Percentiles rank a stretch among this genome's conserved stretches.
phyloP scores from a whole-genome alignment of 2,888 invertebrate species.

The Catocala sponsa region DNA sequence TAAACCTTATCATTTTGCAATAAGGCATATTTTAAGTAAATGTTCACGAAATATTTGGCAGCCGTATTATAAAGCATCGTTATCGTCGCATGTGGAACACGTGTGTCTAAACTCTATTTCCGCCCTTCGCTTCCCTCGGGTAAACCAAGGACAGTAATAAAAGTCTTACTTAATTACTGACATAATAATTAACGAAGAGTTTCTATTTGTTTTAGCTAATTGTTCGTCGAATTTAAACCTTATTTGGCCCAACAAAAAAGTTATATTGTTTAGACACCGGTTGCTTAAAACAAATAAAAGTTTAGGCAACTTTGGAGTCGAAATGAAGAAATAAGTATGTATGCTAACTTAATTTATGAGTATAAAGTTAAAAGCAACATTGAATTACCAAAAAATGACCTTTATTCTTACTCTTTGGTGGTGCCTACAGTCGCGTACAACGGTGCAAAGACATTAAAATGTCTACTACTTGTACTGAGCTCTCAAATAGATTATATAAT shows the following conservation, averaged over 20 bases:
- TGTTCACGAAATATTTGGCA: constrained; percentile 48
- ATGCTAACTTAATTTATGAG: constrained; percentile 33
- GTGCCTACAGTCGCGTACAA: constrained; percentile 19
- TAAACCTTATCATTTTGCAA: constrained; percentile 31
- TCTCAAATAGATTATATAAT: neutral
- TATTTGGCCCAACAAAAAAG: constrained; percentile 18
- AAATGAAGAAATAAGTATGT: constrained; percentile 35
- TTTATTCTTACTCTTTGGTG: constrained; percentile 20
- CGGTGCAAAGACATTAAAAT: constrained; percentile 20
- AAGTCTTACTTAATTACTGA: constrained; percentile 75
- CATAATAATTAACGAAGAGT: constrained; percentile 66
- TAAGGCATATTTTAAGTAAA: constrained; percentile 37
- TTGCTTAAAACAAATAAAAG: constrained; percentile 24
- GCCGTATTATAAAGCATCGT: constrained; percentile 57
- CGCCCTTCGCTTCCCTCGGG: constrained; percentile 78
- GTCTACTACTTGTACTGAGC: neutral
- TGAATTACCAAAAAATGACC: constrained; percentile 28
- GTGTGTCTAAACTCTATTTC: constrained; percentile 77
- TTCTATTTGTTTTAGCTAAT: constrained; percentile 53
- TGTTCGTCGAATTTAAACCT: constrained; percentile 43
- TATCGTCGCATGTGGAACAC: constrained; percentile 79
- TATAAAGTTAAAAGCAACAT: constrained; percentile 29
- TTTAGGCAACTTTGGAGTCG: constrained; percentile 29
- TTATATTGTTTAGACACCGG: constrained; percentile 12
- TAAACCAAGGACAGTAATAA: constrained; percentile 77